phyloP scores from a whole-genome alignment of 2,888 invertebrate genomes.

The Antitype chi region DNA sequence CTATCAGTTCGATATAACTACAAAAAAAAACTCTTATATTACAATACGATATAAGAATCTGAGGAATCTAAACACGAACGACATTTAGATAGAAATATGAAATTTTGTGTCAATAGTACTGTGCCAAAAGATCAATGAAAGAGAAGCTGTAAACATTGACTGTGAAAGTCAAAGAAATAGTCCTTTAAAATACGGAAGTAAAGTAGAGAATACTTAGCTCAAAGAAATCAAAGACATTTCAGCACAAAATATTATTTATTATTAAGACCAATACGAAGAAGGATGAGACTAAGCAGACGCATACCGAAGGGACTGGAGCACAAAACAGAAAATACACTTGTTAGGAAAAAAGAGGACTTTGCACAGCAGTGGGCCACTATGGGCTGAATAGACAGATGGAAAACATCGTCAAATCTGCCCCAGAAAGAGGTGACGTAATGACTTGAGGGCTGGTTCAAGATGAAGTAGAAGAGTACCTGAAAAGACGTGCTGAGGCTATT shows the following conservation, averaged over 20 bases:
- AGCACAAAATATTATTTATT: background rate
- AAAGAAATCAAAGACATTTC: no score
- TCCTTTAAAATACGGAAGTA: background rate
- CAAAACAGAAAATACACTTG: background rate
- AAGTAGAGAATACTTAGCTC: background rate
- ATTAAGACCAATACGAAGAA: background rate
- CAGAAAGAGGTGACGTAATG: background rate
- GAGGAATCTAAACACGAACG: constrained; percentile 80
- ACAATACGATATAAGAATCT: constrained; percentile 70
- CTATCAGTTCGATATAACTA: constrained; percentile 78
- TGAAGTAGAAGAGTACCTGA: background rate
- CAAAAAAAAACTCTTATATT: constrained; percentile 65
- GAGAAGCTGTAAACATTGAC: background rate
- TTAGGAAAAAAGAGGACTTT: background rate
- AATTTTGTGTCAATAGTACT: constrained; percentile 68
- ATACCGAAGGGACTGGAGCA: no score
- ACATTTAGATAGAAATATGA: constrained; percentile 75
- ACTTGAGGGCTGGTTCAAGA: background rate
- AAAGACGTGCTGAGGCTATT: background rate
- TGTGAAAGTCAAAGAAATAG: background rate
- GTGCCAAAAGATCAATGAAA: constrained; percentile 38
- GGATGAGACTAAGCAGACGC: background rate
- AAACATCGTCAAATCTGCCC: background rate
- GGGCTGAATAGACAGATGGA: background rate
- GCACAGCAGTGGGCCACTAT: background rate